These are phyloP conservation scores for Solenopsis invicta DNA, from an alignment of 1,140 invertebrate genomes.

Conservation along the genomic window DNA sequence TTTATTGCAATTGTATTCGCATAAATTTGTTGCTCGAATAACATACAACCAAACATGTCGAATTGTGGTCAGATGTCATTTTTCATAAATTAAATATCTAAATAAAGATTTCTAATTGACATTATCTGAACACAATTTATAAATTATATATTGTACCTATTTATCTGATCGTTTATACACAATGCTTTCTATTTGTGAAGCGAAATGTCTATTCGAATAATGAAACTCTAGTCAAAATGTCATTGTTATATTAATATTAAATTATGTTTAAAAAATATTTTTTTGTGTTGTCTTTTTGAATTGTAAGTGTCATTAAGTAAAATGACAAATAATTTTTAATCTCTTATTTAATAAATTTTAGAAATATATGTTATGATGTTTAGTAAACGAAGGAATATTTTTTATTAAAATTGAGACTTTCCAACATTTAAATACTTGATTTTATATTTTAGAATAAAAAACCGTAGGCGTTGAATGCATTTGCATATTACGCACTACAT, in stretches of 20 bases:
- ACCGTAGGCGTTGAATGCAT: no score
- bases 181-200: not conserved
- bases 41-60: not conserved
- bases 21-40: not conserved
- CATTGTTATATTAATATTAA: conserved; percentile 6
- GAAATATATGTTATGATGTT: not conserved
- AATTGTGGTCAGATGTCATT: not conserved
- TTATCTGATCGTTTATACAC: not conserved
- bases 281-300: not conserved
- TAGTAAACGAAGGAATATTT: not conserved
- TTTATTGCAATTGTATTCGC: conserved; percentile 23
- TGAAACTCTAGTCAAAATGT: conserved; percentile 39
- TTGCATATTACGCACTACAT: no score
- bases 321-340: not conserved
- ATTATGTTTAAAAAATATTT: conserved; percentile 26
- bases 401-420: not conserved
- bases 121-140: not conserved
- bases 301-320: not conserved
- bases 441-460: no score
- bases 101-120: conserved; percentile 20
- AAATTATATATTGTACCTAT: conserved; percentile 6
- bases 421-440: no score
- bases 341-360: not conserved
- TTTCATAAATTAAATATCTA: not conserved
- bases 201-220: conserved; percentile 2